phyloP scores from a whole-genome alignment of 1,140 invertebrate genomes.

The Microplitis mediator region DNA sequence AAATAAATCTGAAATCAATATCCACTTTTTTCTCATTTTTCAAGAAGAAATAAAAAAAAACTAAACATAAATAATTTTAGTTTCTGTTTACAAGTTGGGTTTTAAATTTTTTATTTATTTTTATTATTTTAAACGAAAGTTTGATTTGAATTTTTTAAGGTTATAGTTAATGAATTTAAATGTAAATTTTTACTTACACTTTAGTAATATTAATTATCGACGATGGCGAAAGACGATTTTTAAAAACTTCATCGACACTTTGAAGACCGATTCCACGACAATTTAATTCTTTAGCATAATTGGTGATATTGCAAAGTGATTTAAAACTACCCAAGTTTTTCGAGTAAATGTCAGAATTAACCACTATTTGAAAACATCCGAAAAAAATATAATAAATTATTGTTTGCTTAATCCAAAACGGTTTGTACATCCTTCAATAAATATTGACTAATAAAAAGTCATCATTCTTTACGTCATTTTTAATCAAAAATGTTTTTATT shows the following conservation, averaged over 20 bases:
- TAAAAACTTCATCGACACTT: constrained; percentile 11
- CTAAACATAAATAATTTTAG: no score
- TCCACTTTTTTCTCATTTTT: no score
- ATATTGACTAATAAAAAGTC: not conserved
- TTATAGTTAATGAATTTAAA: no score
- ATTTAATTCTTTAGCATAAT: constrained; percentile 44
- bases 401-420: constrained; percentile 22
- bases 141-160: no score
- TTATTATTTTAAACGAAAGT: no score
- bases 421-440: constrained; percentile 37
- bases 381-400: constrained; percentile 18
- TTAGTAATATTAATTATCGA: constrained; percentile 11
- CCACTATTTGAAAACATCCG: constrained; percentile 16
- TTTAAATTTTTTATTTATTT: no score
- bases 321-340: constrained; percentile 10
- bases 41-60: no score
- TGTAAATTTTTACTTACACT: constrained; percentile 10
- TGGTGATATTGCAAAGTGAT: constrained; percentile 41
- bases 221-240: not conserved
- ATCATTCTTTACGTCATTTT: no score
- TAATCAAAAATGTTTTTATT: no score
- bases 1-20: no score
- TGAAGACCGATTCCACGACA: constrained; percentile 32
- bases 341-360: constrained; percentile 14
- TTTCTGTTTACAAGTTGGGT: no score